Base-by-base conservation (phyloP, 2,113 vertebrate genomes). In the Excalfactoria chinensis region DNA sequence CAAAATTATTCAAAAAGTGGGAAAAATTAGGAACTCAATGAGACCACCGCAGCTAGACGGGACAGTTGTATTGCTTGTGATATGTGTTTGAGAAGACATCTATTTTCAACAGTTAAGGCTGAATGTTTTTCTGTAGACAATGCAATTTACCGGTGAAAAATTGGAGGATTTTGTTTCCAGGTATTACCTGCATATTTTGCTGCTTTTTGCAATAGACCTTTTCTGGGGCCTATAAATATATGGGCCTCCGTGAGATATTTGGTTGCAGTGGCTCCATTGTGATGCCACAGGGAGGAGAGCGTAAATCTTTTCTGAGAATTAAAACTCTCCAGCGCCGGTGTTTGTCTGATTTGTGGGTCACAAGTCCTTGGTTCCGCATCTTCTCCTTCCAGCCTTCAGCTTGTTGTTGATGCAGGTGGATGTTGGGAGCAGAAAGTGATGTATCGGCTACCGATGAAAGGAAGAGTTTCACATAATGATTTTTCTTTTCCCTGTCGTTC, bases 381-480 rank as follows among this genome's bases (percentile, higher is more conserved):
- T 12, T 58, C 40, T 30, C 68, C 41, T 76, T 76, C 28, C 26
- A 21, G n/a, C 14, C 30, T 67, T 55, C 35, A 59, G 44, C 6
- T 86, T 86, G 25, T 35, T 63, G 53, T 7, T 81, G 59, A 63
- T 82, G 16, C 48, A 7, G 43, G 30, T 58, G 26, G 62, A 26
- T 79, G 22, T 20, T 58, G 69, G 63, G 53, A 84, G 58, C 34
- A 88, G 73, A 59, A 73, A 30, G 13, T 82, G 53, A 64, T 92
- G 80, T 84, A 79, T 53, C 48, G 63, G 35, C 20, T 66, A 58
- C 0, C 48, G 44, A 60, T 75, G 66, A 81, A 86, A 83, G 67
- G 44, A 64, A 64, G 35, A 40, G 4, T 73, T 84, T 68, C 49
- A 55, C 79, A 69, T 84, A 48, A 73, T 6, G 21, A 41, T 28